Conservation (phyloP, 2,797 vertebrate species). For the Coregonus suidteri region DNA sequence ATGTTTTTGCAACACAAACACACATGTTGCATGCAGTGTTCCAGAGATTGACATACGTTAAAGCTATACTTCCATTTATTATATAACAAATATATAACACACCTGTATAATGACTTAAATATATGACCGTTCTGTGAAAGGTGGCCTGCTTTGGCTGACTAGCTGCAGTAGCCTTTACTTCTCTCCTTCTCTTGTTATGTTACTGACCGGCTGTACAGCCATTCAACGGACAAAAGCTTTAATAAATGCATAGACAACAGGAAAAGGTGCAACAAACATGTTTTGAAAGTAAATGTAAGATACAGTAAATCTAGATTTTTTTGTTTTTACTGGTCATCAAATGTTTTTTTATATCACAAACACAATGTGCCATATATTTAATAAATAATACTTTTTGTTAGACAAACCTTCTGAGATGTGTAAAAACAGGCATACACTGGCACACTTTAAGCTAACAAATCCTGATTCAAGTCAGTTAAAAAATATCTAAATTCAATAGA, state of each 20-base stretch:
- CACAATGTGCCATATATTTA: constrained; percentile 65
- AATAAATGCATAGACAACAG: constrained; percentile 74
- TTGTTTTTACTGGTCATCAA: background rate
- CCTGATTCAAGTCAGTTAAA: constrained; percentile 66
- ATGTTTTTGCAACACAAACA: background rate
- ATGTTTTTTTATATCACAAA: background rate
- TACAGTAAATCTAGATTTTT: constrained; percentile 57
- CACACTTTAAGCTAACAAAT: constrained; percentile 49
- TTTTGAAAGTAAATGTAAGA: constrained; percentile 70
- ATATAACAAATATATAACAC: constrained; percentile 57
- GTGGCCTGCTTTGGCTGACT: constrained; percentile 70
- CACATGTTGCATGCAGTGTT: background rate
- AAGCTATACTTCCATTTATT: constrained; percentile 18
- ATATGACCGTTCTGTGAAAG: constrained; percentile 60
- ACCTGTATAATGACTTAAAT: constrained; percentile 45
- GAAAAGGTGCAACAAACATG: constrained; percentile 71
- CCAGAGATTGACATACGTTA: too few species aligned
- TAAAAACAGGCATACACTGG: constrained; percentile 45
- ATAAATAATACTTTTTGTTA: constrained; percentile 70
- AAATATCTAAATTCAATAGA: constrained; percentile 11
- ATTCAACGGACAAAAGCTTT: constrained; percentile 59
- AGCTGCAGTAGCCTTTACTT: constrained; percentile 63
- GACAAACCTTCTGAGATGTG: constrained; percentile 36
- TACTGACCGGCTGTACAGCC: constrained; percentile 45
- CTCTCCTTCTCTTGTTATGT: constrained; percentile 28